Evolutionary conservation across 2,113 vertebrate genomes (phyloP).

Genomic region (Cariama cristata): DNA sequence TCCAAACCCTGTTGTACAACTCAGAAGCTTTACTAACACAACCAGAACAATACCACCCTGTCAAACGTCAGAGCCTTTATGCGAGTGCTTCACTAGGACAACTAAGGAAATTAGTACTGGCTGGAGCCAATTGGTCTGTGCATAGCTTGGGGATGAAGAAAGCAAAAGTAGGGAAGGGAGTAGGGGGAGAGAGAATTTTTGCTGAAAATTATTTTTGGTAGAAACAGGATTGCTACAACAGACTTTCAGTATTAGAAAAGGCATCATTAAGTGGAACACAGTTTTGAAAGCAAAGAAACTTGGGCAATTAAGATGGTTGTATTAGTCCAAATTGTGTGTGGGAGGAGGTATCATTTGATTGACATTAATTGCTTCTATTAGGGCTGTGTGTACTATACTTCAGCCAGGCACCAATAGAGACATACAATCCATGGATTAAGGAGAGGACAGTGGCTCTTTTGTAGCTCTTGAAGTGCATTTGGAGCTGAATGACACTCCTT

Average conservation of each 20-base stretch:
- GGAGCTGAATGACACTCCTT: constrained; percentile 44
- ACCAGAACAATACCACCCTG: not conserved
- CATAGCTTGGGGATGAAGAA: not conserved
- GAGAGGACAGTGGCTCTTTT: constrained; percentile 65
- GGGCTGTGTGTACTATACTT: constrained; percentile 19
- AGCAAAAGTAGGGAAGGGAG: constrained; percentile 15
- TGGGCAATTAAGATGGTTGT: constrained; percentile 8
- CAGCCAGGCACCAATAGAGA: constrained; percentile 36
- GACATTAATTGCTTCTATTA: constrained; percentile 68
- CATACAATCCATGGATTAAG: constrained; percentile 31
- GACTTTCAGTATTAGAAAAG: constrained; percentile 26
- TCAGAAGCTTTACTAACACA: not conserved
- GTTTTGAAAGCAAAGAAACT: constrained; percentile 26
- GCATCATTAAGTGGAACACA: not conserved
- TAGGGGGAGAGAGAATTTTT: not conserved
- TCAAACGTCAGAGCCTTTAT: not conserved
- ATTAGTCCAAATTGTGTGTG: constrained; percentile 11
- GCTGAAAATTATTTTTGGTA: constrained; percentile 18
- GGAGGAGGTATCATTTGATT: constrained; percentile 59
- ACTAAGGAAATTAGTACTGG: constrained; percentile 14
- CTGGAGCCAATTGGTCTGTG: constrained; percentile 15
- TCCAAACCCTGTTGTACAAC: not conserved
- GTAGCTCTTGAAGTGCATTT: constrained; percentile 3
- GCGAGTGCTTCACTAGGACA: not conserved
- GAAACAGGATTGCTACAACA: constrained; percentile 26